These are phyloP conservation scores for Melanotaenia boesemani DNA, from an alignment of 2,797 vertebrate species.

Conservation along the genomic window DNA sequence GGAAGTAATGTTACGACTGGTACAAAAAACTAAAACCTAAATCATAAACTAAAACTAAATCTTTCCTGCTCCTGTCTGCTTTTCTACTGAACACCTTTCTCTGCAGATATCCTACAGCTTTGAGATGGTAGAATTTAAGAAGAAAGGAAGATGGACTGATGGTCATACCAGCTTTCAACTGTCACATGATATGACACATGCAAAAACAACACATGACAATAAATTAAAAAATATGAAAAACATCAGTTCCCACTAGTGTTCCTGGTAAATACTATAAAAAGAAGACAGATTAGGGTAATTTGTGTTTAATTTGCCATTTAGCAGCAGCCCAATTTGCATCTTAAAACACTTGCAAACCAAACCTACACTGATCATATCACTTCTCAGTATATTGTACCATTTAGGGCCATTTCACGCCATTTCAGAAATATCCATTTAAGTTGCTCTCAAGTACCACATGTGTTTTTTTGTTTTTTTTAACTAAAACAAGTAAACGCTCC, in stretches of 20 bases:
- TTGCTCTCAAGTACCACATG: too few relatives aligned
- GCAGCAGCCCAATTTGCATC: neutral
- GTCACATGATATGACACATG: neutral
- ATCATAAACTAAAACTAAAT: neutral
- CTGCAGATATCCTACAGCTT: neutral
- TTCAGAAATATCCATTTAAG: too few relatives aligned
- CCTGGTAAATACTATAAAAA: neutral
- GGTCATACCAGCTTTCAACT: neutral
- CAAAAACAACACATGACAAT: neutral
- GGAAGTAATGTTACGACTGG: constrained; percentile 13
- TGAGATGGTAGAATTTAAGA: neutral
- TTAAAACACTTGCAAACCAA: neutral
- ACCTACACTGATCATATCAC: neutral
- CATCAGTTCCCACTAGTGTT: neutral
- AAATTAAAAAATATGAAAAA: neutral
- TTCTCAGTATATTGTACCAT: neutral
- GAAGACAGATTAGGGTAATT: neutral
- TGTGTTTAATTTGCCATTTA: neutral
- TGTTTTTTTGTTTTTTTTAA: too few relatives aligned
- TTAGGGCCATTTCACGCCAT: too few relatives aligned
- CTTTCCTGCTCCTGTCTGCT: neutral
- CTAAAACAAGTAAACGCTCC: too few relatives aligned
- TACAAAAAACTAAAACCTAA: constrained; percentile 7
- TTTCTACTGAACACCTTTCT: neutral
- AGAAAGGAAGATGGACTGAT: neutral